Base-by-base conservation (phyloP, 2,113 vertebrate genomes). In the Danionella cerebrum region DNA sequence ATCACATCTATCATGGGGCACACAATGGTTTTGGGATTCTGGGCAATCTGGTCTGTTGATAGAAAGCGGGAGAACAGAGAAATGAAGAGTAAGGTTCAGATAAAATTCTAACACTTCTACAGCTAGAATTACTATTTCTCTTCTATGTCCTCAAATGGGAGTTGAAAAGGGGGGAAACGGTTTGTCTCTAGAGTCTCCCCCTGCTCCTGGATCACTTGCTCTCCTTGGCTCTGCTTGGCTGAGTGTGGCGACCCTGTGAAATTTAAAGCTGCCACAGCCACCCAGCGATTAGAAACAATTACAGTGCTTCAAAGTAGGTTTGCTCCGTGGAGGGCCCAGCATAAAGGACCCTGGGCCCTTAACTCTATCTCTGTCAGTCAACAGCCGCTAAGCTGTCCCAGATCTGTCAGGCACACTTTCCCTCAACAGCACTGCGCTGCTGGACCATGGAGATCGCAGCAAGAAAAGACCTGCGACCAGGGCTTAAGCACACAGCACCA, bases 1-100 rank as follows among this genome's bases (percentile, higher is more conserved):
- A 94, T 94, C 86, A 94, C 92, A 81, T 94, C 92, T 73, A 94
- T 94, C 92, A 94, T 94, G 67, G 92, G 92, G 73, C 92, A 94
- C 76, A 93, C 92, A 78, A 94, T 93, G 84, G 92, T 93, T 87
- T 85, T 91, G 83, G 87, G 86, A 86, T 94, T 92, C 80, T 91
- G 89, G 52, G 91, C 92, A 80, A 94, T 94, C 84, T 93, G 91
- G 81, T 94, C 92, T 94, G 86, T 80, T 42, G 19, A 36, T 27
- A 62, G 48, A 12, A 11, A 71, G 24, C 36, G n/a, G 4, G 11
- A 41, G 14, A 44, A 25, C 59, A 4, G n/a, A 31, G 57, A 21
- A 50, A 35, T 1, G 18, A n/a, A 11, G 33, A 47, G 19, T 48
- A 22, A 51, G 9, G 42, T n/a, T 33, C 50, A 33, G 22, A 9